These are phyloP conservation scores for Drosophila ohnishii DNA, from an alignment of 1,140 invertebrate genomes.

Conservation along the genomic window DNA sequence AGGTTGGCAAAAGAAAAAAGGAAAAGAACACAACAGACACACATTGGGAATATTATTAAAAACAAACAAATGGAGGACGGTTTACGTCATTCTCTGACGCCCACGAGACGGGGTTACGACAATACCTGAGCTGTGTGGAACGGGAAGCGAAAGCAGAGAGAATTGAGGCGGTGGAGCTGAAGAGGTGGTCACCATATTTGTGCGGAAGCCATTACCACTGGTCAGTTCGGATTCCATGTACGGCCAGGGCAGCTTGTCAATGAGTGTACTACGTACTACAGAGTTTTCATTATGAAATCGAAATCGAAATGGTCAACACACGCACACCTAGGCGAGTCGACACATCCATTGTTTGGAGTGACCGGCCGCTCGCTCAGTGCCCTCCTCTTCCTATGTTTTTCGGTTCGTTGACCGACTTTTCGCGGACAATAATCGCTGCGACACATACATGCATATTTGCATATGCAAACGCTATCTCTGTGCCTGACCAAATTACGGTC, in stretches of 20 bases:
- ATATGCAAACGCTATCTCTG: slow-evolving; percentile 18
- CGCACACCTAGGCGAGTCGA: not conserved
- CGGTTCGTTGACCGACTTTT: slow-evolving; percentile 74
- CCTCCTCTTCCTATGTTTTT: slow-evolving; percentile 26
- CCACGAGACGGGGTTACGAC: slow-evolving; percentile 32
- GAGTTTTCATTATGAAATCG: slow-evolving; percentile 55
- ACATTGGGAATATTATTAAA: slow-evolving; percentile 27
- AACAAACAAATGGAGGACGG: slow-evolving; percentile 34
- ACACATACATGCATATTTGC: slow-evolving; percentile 31
- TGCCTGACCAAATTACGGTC: slow-evolving; percentile 24
- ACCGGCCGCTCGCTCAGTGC: not conserved
- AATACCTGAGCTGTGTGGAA: slow-evolving; percentile 13
- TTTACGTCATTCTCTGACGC: slow-evolving; percentile 63
- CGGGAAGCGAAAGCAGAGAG: not conserved
- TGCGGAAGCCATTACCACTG: slow-evolving; percentile 57
- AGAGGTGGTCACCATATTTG: slow-evolving; percentile 55
- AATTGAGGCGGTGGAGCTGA: not conserved
- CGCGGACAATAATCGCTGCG: slow-evolving; percentile 25
- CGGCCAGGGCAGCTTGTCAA: slow-evolving; percentile 40
- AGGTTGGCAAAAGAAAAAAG: slow-evolving; percentile 30
- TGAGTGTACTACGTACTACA: slow-evolving; percentile 5
- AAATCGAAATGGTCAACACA: slow-evolving; percentile 57
- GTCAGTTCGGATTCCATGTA: slow-evolving; percentile 34
- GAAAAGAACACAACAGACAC: slow-evolving; percentile 2
- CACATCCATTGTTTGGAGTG: slow-evolving; percentile 7